Percentiles rank a stretch among this genome's conserved stretches.
These are phyloP conservation scores for Cinclus cinclus DNA, from an alignment of 2,113 vertebrate genomes.

Conservation along the genomic window DNA sequence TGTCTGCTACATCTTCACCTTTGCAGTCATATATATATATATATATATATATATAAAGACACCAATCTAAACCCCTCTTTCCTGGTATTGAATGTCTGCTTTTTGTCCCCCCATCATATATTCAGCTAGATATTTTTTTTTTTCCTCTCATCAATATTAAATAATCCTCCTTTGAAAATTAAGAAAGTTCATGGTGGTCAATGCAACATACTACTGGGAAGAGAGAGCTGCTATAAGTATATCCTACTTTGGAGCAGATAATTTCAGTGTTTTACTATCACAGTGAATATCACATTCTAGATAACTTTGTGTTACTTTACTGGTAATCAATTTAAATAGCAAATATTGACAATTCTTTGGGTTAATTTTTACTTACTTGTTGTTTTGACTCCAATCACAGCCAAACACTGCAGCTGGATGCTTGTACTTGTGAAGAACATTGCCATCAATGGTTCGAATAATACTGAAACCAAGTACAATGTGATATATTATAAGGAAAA, in stretches of 20 bases:
- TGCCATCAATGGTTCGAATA: conserved; percentile 91
- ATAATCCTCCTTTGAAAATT: neutral
- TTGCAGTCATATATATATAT: too few species aligned
- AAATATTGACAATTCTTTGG: neutral
- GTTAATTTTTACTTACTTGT: conserved; percentile 84
- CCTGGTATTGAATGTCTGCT: neutral
- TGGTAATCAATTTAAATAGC: neutral
- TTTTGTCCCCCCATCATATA: rapidly evolving
- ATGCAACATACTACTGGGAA: neutral
- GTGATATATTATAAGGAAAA: neutral
- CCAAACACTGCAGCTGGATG: conserved; percentile 96
- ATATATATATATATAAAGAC: too few species aligned
- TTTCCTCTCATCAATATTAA: neutral
- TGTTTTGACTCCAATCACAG: conserved; percentile 99
- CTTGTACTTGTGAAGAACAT: conserved; percentile 92
- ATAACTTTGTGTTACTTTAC: neutral
- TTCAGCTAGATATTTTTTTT: neutral
- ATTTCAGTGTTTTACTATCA: neutral
- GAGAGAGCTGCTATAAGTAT: neutral
- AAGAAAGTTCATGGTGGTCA: neutral
- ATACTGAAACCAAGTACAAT: conserved; percentile 79
- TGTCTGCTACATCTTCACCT: neutral
- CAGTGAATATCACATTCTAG: neutral
- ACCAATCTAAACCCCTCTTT: neutral
- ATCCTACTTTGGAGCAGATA: neutral